Percentiles rank a stretch among this genome's conserved stretches.
phyloP scores from a whole-genome alignment of 2,113 vertebrate genomes.

The Brienomyrus brachyistius region DNA sequence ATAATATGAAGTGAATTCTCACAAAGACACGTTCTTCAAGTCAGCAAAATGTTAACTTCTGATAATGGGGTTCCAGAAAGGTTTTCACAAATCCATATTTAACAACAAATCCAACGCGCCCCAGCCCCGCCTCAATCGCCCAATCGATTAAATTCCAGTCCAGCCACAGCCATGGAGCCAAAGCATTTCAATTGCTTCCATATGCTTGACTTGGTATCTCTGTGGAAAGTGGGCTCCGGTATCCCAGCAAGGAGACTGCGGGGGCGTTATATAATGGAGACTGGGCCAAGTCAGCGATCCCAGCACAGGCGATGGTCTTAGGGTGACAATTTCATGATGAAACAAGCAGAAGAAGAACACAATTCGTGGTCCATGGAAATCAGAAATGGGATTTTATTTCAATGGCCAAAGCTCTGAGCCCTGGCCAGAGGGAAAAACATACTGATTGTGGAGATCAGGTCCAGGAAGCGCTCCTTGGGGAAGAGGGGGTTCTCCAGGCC shows the following conservation, averaged over 20 bases:
- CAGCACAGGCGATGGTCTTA: not conserved
- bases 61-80: not conserved
- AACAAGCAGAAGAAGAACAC: not conserved
- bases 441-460: constrained; percentile 96
- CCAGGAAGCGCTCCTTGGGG: constrained; percentile 94
- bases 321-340: not conserved
- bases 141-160: not conserved
- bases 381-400: not conserved
- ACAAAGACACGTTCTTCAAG: not conserved
- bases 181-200: not conserved
- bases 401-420: not conserved
- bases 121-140: not conserved
- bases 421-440: constrained; percentile 54
- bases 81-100: not conserved
- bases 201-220: not conserved
- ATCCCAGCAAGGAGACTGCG: not conserved
- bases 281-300: not conserved
- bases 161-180: not conserved
- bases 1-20: not conserved
- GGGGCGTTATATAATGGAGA: not conserved
- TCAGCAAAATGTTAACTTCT: not conserved
- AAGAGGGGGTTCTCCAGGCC: constrained; percentile 95
- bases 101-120: not conserved
- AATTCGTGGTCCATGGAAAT: not conserved
- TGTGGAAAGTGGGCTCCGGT: not conserved